These are phyloP conservation scores for Spisula subtruncata DNA, from an alignment of 2,888 invertebrate genomes.

Conservation along the genomic window DNA sequence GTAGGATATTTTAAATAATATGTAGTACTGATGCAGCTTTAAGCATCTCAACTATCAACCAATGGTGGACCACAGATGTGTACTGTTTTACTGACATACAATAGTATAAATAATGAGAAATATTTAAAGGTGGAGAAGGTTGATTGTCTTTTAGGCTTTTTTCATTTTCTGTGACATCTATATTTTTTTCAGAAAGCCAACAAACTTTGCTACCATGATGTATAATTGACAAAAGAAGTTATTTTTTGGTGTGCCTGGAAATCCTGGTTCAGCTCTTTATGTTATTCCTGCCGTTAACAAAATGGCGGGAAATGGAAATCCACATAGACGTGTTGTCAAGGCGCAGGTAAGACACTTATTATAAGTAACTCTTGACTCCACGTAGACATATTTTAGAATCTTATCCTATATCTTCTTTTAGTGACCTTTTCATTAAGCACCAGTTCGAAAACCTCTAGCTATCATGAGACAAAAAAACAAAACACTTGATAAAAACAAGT, in stretches of 20 bases:
- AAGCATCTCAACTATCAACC: no score
- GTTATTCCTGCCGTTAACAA: conserved; percentile 93
- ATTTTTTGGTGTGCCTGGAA: conserved; percentile 94
- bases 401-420: no score
- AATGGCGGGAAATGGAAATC: conserved; percentile 89
- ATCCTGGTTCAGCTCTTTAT: conserved; percentile 98
- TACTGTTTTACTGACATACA: no score
- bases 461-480: no score
- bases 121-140: no score
- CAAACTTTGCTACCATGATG: conserved; percentile 95
- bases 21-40: background rate
- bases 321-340: conserved; percentile 87
- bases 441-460: no score
- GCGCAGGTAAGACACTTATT: conserved; percentile 82
- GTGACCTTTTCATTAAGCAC: no score
- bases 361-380: no score
- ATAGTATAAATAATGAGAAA: no score
- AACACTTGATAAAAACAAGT: no score
- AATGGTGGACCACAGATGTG: no score
- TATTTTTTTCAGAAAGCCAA: conserved; percentile 92
- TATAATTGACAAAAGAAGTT: conserved; percentile 90
- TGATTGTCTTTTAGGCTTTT: background rate
- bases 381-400: no score
- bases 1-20: background rate
- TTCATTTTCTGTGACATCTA: background rate